A percentile compares a stretch with the other conserved stretches of the same genome.
Conservation (phyloP, 2,888 invertebrate genomes). For the Megalurothrips usitatus region DNA sequence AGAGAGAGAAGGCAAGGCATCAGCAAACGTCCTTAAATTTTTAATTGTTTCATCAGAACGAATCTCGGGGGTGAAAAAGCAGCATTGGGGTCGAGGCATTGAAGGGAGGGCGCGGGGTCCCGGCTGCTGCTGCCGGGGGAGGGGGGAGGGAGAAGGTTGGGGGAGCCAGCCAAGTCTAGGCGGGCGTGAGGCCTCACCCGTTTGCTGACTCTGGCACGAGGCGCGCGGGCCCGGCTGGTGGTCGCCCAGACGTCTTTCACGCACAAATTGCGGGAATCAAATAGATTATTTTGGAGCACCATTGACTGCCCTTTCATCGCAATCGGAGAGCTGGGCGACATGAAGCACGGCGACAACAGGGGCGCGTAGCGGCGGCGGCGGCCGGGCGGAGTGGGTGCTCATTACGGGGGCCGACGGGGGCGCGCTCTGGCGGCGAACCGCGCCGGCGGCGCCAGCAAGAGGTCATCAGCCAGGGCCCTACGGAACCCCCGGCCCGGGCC, state of each 20-base stretch:
- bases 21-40: constrained; percentile 3
- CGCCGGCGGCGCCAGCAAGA: too few species aligned
- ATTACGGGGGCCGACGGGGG: not conserved
- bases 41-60: constrained; percentile 26
- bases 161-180: not conserved
- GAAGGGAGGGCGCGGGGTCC: too few species aligned
- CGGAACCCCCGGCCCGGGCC: too few species aligned
- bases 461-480: too few species aligned
- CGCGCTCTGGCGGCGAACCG: not conserved
- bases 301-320: too few species aligned
- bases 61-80: not conserved
- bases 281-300: too few species aligned
- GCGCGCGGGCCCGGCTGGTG: too few species aligned
- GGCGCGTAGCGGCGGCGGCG: not conserved
- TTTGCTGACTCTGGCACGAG: too few species aligned
- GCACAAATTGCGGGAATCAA: too few species aligned
- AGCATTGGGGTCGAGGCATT: not conserved
- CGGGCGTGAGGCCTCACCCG: too few species aligned
- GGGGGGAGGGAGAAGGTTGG: not conserved
- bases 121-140: too few species aligned
- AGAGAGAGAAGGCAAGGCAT: not conserved
- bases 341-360: not conserved
- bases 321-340: not conserved
- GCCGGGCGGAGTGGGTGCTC: not conserved
- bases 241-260: too few species aligned